These are phyloP conservation scores for Cyphomyrus discorhynchus DNA, from an alignment of 2,113 vertebrate species.

Conservation along the genomic window DNA sequence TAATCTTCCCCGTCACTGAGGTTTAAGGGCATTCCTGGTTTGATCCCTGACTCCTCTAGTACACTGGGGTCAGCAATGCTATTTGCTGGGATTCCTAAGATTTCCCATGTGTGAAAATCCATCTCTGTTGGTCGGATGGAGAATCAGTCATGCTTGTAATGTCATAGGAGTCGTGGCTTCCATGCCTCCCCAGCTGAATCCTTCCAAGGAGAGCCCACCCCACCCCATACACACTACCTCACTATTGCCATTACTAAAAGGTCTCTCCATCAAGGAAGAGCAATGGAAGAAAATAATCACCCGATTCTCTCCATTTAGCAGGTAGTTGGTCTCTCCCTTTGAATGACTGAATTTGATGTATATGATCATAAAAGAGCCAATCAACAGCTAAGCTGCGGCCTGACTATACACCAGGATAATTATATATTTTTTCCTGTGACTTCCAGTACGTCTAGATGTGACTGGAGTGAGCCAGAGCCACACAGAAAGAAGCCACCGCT, in stretches of 20 bases:
- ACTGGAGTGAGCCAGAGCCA: background rate
- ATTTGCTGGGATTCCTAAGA: background rate
- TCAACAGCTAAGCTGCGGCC: background rate
- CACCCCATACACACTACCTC: background rate
- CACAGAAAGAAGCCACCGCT: background rate
- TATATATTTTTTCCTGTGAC: background rate
- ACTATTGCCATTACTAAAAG: background rate
- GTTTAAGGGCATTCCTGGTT: background rate
- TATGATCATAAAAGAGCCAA: background rate
- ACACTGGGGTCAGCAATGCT: background rate
- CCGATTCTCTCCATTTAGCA: background rate
- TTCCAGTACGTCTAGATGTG: background rate
- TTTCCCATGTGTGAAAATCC: background rate
- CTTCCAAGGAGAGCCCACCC: background rate
- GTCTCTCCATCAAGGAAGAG: background rate
- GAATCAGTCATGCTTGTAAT: background rate
- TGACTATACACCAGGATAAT: background rate
- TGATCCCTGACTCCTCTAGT: background rate
- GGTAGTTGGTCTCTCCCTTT: background rate
- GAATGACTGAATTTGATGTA: background rate
- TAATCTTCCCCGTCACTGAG: background rate
- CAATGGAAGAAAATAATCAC: background rate
- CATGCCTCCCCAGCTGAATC: background rate
- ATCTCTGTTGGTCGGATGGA: background rate
- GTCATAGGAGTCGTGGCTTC: background rate